Percentiles rank a stretch among this genome's conserved stretches.
Conservation (phyloP, 2,888 invertebrate species). For the Prosopocoilus inquinatus region DNA sequence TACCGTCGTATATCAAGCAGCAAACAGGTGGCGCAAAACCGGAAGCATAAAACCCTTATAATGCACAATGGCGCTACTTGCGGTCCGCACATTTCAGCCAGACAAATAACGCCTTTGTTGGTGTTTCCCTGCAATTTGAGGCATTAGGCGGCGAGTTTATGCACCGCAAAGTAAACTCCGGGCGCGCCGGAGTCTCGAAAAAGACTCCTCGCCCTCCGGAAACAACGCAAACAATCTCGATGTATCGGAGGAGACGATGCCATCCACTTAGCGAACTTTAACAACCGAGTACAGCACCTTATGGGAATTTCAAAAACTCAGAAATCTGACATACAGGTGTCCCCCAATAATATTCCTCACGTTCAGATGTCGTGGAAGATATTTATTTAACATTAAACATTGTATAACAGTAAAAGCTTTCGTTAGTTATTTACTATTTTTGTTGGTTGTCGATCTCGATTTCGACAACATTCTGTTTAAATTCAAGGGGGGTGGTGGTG, state of each 20-base stretch:
- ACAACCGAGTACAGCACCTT: background rate
- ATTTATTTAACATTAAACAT: too few species aligned
- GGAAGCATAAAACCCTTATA: background rate
- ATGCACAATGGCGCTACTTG: background rate
- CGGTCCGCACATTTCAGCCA: background rate
- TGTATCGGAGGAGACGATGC: background rate
- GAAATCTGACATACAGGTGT: background rate
- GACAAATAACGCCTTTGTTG: conserved; percentile 3
- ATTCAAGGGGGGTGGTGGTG: too few species aligned
- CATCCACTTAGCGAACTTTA: background rate
- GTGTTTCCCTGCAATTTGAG: conserved; percentile 1
- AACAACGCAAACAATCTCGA: conserved; percentile 1
- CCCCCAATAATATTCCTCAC: too few species aligned
- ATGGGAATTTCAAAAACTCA: background rate
- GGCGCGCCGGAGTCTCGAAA: background rate
- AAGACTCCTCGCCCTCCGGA: background rate
- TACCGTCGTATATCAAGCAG: background rate
- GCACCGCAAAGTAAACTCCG: conserved; percentile 1
- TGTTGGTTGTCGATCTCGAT: too few species aligned
- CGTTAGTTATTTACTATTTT: too few species aligned
- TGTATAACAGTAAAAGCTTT: too few species aligned
- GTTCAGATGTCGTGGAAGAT: too few species aligned
- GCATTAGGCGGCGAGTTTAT: conserved; percentile 1
- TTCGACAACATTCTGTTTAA: too few species aligned
- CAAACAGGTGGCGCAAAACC: background rate